These are phyloP conservation scores for Holocentrus rufus DNA, from an alignment of 2,797 vertebrate species.

Conservation along the genomic window DNA sequence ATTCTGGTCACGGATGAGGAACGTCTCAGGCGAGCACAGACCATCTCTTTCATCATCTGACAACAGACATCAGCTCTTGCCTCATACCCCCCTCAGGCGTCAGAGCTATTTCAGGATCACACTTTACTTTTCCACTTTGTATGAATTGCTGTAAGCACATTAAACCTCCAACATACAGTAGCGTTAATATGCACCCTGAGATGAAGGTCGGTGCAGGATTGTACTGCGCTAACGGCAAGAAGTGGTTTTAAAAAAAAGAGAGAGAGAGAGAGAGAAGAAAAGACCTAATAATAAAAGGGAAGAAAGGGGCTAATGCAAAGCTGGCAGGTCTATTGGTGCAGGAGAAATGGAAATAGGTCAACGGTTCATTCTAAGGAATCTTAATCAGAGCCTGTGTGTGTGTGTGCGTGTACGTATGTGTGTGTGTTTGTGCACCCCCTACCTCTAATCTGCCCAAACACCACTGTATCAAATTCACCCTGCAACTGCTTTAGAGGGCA, in stretches of 20 bases:
- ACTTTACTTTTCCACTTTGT: slow-evolving; percentile 1
- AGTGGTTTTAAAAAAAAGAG: no score
- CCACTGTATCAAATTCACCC: slow-evolving; percentile 67
- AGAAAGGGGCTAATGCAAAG: not conserved
- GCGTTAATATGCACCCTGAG: not conserved
- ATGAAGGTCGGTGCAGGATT: not conserved
- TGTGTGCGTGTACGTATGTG: not conserved
- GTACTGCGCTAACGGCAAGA: not conserved
- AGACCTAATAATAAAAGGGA: not conserved
- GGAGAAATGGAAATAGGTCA: slow-evolving; percentile 57
- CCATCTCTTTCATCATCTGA: slow-evolving; percentile 35
- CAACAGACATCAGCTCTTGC: slow-evolving; percentile 34
- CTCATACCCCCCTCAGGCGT: slow-evolving; percentile 18
- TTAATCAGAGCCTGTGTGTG: slow-evolving; percentile 33
- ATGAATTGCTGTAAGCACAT: not conserved
- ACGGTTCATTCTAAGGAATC: slow-evolving; percentile 54
- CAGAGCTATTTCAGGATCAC: slow-evolving; percentile 10
- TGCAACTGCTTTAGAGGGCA: slow-evolving; percentile 58
- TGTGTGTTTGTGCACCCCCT: not conserved
- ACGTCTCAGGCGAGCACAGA: not conserved
- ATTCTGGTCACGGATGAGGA: slow-evolving; percentile 31
- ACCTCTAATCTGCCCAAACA: slow-evolving; percentile 45
- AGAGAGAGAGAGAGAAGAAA: slow-evolving; percentile 1
- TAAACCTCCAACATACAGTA: not conserved
- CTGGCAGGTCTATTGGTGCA: not conserved